These are phyloP conservation scores for Danio rerio DNA, from an alignment of 2,113 vertebrate genomes.

Conservation along the genomic window DNA sequence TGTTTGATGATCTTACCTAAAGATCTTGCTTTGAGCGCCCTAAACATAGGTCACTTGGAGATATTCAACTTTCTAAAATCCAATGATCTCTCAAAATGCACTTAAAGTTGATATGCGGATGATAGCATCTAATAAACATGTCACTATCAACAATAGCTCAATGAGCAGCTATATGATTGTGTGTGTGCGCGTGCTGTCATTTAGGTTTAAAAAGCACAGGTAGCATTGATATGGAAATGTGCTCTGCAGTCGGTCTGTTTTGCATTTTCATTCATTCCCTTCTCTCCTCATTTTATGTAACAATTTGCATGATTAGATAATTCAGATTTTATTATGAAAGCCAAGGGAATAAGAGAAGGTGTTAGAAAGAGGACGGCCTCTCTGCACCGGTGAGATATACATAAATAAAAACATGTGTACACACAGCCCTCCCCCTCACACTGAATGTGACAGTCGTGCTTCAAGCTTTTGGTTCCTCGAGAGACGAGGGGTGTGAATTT, in stretches of 20 bases:
- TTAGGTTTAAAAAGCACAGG: not conserved
- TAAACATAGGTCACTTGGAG: constrained; percentile 7
- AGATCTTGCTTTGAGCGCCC: too few species aligned
- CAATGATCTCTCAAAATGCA: not conserved
- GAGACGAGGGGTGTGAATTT: not conserved
- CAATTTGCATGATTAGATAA: constrained; percentile 6
- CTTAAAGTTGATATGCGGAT: not conserved
- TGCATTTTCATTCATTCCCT: not conserved
- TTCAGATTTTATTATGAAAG: not conserved
- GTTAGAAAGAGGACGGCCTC: not conserved
- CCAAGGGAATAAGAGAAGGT: constrained; percentile 3
- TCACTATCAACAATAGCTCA: not conserved
- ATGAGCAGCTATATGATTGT: not conserved
- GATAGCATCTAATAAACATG: not conserved
- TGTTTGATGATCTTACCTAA: too few species aligned
- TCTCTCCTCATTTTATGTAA: constrained; percentile 1
- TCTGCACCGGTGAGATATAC: not conserved
- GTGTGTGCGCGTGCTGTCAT: not conserved
- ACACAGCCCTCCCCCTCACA: not conserved
- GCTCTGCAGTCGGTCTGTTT: not conserved
- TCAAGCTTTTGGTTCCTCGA: not conserved
- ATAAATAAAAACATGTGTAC: constrained; percentile 13
- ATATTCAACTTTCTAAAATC: not conserved
- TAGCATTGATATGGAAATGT: constrained; percentile 14
- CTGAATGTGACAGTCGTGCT: not conserved